Percentiles rank a stretch among this genome's conserved stretches.
phyloP scores from a whole-genome alignment of 2,888 invertebrate genomes.

The Sipha maydis region DNA sequence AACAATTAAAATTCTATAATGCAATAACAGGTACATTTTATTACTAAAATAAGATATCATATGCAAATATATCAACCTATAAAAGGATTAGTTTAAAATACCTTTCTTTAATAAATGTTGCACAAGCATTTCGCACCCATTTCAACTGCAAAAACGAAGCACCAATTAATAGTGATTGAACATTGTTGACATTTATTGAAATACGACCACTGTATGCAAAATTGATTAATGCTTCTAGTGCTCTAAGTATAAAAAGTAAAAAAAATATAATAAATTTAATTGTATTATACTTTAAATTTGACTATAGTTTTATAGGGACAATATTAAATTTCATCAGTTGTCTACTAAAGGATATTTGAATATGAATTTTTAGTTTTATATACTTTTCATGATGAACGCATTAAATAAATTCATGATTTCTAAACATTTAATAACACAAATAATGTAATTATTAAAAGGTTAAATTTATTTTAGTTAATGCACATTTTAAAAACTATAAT shows the following conservation, averaged over 20 bases:
- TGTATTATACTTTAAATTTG: neutral
- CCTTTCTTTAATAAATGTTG: slow-evolving; percentile 81
- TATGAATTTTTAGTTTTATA: too few relatives aligned
- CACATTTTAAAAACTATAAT: too few relatives aligned
- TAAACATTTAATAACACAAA: too few relatives aligned
- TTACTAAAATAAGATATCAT: neutral
- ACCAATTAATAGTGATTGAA: slow-evolving; percentile 85
- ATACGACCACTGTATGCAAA: slow-evolving; percentile 86
- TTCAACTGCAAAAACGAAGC: slow-evolving; percentile 84
- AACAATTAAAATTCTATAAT: too few relatives aligned
- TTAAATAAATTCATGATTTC: too few relatives aligned
- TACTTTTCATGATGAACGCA: too few relatives aligned
- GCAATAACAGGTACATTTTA: too few relatives aligned
- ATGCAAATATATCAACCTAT: neutral
- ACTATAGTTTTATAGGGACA: neutral
- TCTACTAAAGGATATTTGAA: neutral
- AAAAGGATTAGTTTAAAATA: slow-evolving; percentile 65
- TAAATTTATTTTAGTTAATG: too few relatives aligned
- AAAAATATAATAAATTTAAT: neutral
- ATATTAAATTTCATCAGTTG: neutral
- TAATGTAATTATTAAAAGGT: too few relatives aligned
- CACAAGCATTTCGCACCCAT: slow-evolving; percentile 84
- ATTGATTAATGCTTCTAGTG: slow-evolving; percentile 83
- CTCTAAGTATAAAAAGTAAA: slow-evolving; percentile 70
- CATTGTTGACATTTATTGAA: slow-evolving; percentile 80